Evolutionary conservation across 53 echinoderm and acorn worm genomes (phyloP).

Genomic region (Holothuria leucospilota): DNA sequence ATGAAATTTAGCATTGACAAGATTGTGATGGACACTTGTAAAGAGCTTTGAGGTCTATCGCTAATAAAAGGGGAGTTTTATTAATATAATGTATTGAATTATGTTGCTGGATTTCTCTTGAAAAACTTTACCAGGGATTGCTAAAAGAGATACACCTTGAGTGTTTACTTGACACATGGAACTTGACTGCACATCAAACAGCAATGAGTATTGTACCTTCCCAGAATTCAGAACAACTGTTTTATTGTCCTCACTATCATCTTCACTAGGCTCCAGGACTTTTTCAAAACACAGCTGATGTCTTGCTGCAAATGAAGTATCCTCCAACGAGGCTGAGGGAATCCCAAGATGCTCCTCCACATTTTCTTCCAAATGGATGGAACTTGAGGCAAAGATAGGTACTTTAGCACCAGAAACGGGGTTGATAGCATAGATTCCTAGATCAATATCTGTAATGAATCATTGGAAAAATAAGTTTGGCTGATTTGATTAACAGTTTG

Average conservation of each 20-base stretch:
- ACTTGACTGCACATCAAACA: too few relatives aligned
- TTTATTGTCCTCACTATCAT: not conserved
- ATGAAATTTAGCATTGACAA: too few relatives aligned
- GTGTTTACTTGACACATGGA: too few relatives aligned
- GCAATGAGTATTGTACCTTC: conserved; percentile 48
- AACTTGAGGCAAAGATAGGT: conserved; percentile 76
- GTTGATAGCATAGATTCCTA: conserved; percentile 73
- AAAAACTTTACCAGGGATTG: too few relatives aligned
- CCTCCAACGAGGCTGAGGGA: conserved; percentile 64
- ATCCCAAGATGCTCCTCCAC: conserved; percentile 79
- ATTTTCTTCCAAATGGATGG: conserved; percentile 65
- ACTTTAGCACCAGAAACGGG: conserved; percentile 71
- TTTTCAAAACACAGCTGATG: conserved; percentile 50
- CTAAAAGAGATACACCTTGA: too few relatives aligned
- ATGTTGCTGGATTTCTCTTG: too few relatives aligned
- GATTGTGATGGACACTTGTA: too few relatives aligned
- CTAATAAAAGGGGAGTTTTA: too few relatives aligned
- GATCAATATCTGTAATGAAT: conserved; percentile 64
- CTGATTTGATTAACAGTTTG: too few relatives aligned
- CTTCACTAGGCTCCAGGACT: conserved; percentile 49
- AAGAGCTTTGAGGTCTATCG: too few relatives aligned
- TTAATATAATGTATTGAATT: too few relatives aligned
- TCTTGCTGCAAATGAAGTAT: conserved; percentile 59
- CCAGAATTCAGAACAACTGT: conserved; percentile 67
- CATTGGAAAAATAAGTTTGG: not conserved